Evolutionary conservation across 1,140 invertebrate genomes (phyloP), one percentile per base, ranked within the genome.

Genomic region (Drosophila lacertosa): DNA sequence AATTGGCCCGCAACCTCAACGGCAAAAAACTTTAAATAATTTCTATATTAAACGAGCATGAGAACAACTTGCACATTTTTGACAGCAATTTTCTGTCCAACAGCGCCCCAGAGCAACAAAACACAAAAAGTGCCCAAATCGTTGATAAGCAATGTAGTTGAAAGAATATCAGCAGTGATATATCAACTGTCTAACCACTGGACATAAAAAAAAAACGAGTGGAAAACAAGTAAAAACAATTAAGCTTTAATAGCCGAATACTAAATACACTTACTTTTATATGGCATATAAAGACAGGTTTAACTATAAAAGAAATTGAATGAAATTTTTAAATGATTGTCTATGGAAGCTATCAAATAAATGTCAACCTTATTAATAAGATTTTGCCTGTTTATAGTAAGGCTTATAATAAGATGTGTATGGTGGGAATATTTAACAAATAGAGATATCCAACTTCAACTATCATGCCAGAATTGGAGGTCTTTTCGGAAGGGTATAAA

Each of bases 31-130:
- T 64, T 64, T 55, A 69, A 77, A 78, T 88, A 86, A 86, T 86
- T 88, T 86, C 82, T 86, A 89, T 86, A 86, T 86, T 86, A 78
- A 77, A 82, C 78, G 77, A 79, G 74, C 78, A 65, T 82, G 82
- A 88, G 79, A 86, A 86, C 73, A 74, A 86, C 54, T 79, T 79
- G 67, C 58, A 73, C 63, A 84, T 84, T 74, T 79, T 67, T 59
- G 55, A 66, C 79, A 69, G 68, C 54, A 76, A 81, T 68, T 81
- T 81, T 72, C 45, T 37, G 45, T 16, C 47, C 40, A 39, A 33
- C 16, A 37, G 26, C 57, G 69, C 73, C 74, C 63, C 44, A 48
- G 44, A 73, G 74, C 74, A 26, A 58, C n/a, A 33, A 50, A 39
- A 50, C 24, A 3, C 45, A 9, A 16, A 45, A 57, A 32, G 3